Conservation (phyloP, 2,797 vertebrate genomes). For the Anguilla anguilla region DNA sequence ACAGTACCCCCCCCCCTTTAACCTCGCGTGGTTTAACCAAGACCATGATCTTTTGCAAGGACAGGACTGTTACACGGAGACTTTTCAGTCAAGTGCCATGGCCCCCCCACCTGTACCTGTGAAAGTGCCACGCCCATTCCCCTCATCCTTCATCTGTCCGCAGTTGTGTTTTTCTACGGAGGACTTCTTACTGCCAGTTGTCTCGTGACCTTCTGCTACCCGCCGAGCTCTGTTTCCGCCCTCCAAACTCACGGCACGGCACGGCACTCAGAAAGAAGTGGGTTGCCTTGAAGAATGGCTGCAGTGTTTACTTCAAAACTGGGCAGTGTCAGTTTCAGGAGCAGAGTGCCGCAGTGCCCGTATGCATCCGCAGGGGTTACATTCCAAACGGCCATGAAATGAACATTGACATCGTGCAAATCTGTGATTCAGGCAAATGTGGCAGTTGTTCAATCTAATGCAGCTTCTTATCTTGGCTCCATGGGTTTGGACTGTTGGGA, state of each 20-base stretch:
- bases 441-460: not conserved
- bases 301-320: not conserved
- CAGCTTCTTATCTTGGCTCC: not conserved
- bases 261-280: not conserved
- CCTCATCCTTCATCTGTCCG: not conserved
- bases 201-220: not conserved
- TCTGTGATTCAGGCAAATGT: not conserved
- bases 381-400: not conserved
- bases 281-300: not conserved
- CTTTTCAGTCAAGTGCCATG: slow-evolving; percentile 51
- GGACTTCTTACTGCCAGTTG: not conserved
- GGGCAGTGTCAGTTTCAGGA: not conserved
- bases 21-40: not conserved
- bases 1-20: not conserved
- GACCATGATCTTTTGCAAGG: not conserved
- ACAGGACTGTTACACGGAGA: not conserved
- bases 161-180: not conserved
- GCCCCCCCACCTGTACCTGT: slow-evolving; percentile 39
- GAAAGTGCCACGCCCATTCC: slow-evolving; percentile 15
- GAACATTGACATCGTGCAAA: not conserved
- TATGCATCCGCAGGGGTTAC: not conserved
- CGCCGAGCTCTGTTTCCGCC: not conserved
- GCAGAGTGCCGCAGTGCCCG: not conserved
- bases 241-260: not conserved
- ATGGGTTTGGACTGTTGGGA: not conserved